phyloP scores from a whole-genome alignment of 2,888 invertebrate genomes.

The Hypsopygia costalis region DNA sequence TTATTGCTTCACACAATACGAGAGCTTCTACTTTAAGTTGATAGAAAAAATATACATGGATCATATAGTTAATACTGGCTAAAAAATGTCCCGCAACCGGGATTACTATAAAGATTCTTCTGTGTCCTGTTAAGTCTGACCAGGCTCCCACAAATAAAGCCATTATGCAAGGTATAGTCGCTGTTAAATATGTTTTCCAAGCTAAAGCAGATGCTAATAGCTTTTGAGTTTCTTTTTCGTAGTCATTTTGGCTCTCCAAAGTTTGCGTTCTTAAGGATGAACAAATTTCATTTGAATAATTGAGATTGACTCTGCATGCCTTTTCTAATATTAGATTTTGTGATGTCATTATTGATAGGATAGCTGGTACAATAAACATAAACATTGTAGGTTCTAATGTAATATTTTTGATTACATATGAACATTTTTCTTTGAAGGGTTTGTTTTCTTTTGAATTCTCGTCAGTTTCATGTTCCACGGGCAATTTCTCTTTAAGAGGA shows the following conservation, averaged over 20 bases:
- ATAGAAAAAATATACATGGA: conserved; percentile 87
- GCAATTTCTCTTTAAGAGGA: conserved; percentile 27
- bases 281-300: conserved; percentile 85
- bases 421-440: conserved; percentile 31
- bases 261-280: conserved; percentile 84
- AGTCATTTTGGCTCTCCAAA: conserved; percentile 71
- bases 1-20: conserved; percentile 86
- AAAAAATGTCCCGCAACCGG: conserved; percentile 87
- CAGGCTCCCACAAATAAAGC: conserved; percentile 90
- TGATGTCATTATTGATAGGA: conserved; percentile 84
- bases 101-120: conserved; percentile 87
- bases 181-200: conserved; percentile 90
- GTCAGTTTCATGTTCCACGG: conserved; percentile 1
- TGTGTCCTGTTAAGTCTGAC: conserved; percentile 83
- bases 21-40: conserved; percentile 87
- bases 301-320: conserved; percentile 90
- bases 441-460: conserved; percentile 12
- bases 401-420: conserved; percentile 33
- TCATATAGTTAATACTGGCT: conserved; percentile 84
- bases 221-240: conserved; percentile 82
- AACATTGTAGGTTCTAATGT: conserved; percentile 58
- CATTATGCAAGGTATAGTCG: conserved; percentile 86
- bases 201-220: conserved; percentile 86
- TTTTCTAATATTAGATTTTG: conserved; percentile 91
- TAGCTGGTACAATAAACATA: conserved; percentile 38